phyloP scores from a whole-genome alignment of 2,113 vertebrate species.

The Leucopsar rothschildi region DNA sequence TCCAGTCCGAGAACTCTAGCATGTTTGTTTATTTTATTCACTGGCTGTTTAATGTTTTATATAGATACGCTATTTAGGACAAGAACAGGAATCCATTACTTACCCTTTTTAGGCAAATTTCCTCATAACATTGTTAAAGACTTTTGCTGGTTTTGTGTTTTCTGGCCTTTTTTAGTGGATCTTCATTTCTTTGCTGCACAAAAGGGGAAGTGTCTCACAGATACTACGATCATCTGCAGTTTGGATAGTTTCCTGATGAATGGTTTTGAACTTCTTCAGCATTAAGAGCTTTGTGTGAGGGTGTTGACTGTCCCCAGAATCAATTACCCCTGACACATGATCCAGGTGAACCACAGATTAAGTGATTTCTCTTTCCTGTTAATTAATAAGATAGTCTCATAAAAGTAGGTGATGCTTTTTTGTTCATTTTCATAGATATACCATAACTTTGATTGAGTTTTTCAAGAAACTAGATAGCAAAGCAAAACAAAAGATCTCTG shows the following conservation, averaged over 20 bases:
- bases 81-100: background rate
- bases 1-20: background rate
- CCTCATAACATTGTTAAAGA: background rate
- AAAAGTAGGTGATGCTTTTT: background rate
- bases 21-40: background rate
- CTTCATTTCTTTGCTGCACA: background rate
- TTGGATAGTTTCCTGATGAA: background rate
- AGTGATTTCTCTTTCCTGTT: background rate
- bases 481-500: background rate
- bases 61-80: background rate
- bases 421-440: background rate
- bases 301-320: background rate
- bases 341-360: background rate
- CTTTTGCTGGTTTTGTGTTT: background rate
- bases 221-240: background rate
- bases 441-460: background rate
- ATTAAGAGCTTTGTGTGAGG: background rate
- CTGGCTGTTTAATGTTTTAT: background rate
- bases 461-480: background rate
- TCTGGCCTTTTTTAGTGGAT: background rate
- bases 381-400: background rate
- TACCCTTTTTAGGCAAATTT: background rate
- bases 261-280: background rate
- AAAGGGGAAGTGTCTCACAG: background rate
- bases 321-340: background rate